A percentile compares a stretch with the other conserved stretches of the same genome.
Evolutionary conservation across 2,797 vertebrate genomes (phyloP).

Genomic region (Apogon hyalosoma): DNA sequence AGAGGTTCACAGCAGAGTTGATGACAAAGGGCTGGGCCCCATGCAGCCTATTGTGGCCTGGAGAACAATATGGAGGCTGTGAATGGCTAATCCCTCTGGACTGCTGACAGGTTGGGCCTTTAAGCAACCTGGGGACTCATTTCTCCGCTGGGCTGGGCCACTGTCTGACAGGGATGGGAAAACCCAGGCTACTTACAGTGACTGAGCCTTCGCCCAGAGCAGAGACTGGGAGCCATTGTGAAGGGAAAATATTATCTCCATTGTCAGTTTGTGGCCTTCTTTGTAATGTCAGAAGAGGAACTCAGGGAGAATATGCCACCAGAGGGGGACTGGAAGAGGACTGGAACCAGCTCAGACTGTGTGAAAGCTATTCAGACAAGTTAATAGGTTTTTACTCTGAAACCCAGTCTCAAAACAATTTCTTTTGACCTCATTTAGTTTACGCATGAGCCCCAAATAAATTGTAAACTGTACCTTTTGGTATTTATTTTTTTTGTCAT

Average conservation of each 20-base stretch:
- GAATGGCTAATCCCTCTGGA: conserved; percentile 84
- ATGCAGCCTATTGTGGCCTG: conserved; percentile 80
- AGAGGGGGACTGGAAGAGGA: conserved; percentile 49
- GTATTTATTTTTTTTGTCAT: not conserved
- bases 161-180: conserved; percentile 75
- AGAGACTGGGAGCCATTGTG: conserved; percentile 76
- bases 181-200: conserved; percentile 67
- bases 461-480: not conserved
- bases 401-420: conserved; percentile 47
- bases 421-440: conserved; percentile 40
- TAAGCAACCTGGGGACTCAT: conserved; percentile 76
- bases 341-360: conserved; percentile 66
- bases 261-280: conserved; percentile 76
- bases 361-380: conserved; percentile 53
- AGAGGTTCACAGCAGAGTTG: conserved; percentile 77
- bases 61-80: conserved; percentile 82
- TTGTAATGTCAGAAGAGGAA: conserved; percentile 84
- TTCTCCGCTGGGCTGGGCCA: conserved; percentile 74
- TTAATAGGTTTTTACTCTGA: conserved; percentile 47
- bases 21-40: conserved; percentile 80
- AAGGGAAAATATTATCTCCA: conserved; percentile 81
- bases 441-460: not conserved
- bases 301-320: conserved; percentile 71
- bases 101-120: conserved; percentile 85
- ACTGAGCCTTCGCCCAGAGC: conserved; percentile 77